Percentiles rank a stretch among this genome's conserved stretches.
These are phyloP conservation scores for Drosophila barbarae DNA, from an alignment of 2,888 invertebrate species.

Conservation along the genomic window DNA sequence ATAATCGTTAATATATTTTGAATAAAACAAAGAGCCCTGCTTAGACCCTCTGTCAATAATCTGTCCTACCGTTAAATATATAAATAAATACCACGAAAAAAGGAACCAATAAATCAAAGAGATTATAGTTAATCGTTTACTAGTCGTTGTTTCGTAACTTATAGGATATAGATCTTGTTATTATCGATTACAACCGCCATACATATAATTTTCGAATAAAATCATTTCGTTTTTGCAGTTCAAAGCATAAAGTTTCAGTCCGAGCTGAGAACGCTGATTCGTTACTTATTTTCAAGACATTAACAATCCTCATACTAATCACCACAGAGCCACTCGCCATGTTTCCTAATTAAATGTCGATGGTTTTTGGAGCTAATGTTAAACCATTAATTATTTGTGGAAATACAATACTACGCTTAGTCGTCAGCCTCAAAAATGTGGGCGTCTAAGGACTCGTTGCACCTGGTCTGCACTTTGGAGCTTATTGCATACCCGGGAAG, in stretches of 20 bases:
- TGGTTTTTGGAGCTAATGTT: conserved; percentile 26
- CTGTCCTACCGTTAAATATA: conserved; percentile 37
- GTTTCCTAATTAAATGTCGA: conserved; percentile 11
- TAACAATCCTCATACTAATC: conserved; percentile 21
- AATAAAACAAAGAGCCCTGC: conserved; percentile 20
- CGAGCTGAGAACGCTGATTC: conserved; percentile 19
- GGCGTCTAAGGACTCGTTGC: conserved; percentile 6
- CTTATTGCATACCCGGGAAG: conserved; percentile 2
- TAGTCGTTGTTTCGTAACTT: conserved; percentile 23
- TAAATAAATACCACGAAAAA: conserved; percentile 20
- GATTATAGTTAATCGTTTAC: conserved; percentile 19
- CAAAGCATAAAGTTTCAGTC: conserved; percentile 17
- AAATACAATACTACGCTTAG: conserved; percentile 28
- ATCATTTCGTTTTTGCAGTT: conserved; percentile 19
- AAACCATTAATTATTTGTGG: background rate
- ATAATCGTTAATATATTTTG: conserved; percentile 38
- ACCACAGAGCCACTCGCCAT: conserved; percentile 20
- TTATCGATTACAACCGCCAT: conserved; percentile 13
- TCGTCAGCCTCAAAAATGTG: conserved; percentile 38
- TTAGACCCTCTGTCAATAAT: conserved; percentile 40
- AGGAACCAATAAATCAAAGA: conserved; percentile 15
- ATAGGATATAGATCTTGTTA: conserved; percentile 5
- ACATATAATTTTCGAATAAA: conserved; percentile 9
- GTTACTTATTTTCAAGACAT: conserved; percentile 7
- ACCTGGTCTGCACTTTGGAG: conserved; percentile 18